Percentiles rank a stretch among this genome's conserved stretches.
Conservation (phyloP, 2,797 vertebrate genomes). For the Erithacus rubecula region DNA sequence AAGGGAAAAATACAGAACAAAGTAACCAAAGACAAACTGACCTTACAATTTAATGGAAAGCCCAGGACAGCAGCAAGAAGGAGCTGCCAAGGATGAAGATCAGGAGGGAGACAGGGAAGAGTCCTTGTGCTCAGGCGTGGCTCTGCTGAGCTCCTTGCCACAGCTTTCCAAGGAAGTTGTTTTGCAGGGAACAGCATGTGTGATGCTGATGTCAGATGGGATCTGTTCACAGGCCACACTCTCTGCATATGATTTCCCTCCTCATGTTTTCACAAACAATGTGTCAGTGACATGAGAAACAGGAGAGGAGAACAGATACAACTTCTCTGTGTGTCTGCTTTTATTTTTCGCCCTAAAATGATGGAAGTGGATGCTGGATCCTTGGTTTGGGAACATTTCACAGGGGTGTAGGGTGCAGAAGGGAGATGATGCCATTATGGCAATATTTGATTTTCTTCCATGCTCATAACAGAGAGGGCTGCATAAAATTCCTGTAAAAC, state of each 20-base stretch:
- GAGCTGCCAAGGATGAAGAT: neutral
- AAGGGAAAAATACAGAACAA: neutral
- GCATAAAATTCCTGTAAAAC: neutral
- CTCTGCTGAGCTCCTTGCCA: neutral
- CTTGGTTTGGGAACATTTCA: neutral
- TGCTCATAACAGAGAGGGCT: neutral
- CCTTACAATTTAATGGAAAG: neutral
- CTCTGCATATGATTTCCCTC: neutral
- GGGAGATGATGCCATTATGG: neutral
- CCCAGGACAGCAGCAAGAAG: neutral
- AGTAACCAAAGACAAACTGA: neutral
- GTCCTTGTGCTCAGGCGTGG: neutral
- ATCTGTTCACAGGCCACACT: neutral
- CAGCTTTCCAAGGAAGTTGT: neutral
- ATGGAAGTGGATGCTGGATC: neutral
- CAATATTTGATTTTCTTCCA: neutral
- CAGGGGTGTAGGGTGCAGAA: neutral
- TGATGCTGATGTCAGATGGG: neutral
- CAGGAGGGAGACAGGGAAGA: neutral
- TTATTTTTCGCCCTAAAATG: neutral
- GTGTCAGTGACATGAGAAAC: neutral
- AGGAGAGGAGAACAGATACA: neutral
- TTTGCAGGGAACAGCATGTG: neutral
- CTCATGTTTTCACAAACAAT: conserved; percentile 1
- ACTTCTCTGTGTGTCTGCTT: neutral